Conservation (phyloP, 2,797 vertebrate genomes). For the Cuculus canorus region DNA sequence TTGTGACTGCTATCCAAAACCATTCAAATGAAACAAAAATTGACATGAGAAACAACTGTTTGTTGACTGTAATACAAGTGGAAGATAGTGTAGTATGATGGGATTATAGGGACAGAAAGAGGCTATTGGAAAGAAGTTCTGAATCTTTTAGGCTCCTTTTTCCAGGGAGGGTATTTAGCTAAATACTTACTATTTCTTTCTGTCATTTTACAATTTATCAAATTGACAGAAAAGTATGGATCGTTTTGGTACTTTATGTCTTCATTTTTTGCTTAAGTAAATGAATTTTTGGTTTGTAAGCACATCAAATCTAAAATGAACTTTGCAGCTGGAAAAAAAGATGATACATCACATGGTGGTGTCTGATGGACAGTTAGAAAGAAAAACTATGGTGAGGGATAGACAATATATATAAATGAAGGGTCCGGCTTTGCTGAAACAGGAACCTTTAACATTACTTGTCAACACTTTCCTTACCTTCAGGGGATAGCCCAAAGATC, state of each 20-base stretch:
- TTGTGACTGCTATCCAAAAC: not conserved
- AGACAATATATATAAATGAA: not conserved
- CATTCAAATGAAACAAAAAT: not conserved
- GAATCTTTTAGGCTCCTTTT: not conserved
- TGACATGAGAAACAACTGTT: not conserved
- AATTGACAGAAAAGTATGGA: not conserved
- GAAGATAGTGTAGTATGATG: not conserved
- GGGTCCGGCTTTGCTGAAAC: not conserved
- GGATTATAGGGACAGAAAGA: not conserved
- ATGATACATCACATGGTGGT: not conserved
- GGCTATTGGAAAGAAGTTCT: not conserved
- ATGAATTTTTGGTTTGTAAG: not conserved
- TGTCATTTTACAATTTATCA: not conserved
- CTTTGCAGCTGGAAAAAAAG: not conserved
- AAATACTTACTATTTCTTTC: not conserved
- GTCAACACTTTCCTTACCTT: not conserved
- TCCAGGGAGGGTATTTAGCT: not conserved
- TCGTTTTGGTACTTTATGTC: not conserved
- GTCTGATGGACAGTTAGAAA: not conserved
- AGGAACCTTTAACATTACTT: not conserved
- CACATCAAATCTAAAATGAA: not conserved
- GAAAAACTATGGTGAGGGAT: not conserved
- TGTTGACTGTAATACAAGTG: not conserved
- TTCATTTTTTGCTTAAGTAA: not conserved
- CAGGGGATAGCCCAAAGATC: not conserved